phyloP scores from a whole-genome alignment of 92 coral and sea anemone species.

The Epizoanthus fatuus region DNA sequence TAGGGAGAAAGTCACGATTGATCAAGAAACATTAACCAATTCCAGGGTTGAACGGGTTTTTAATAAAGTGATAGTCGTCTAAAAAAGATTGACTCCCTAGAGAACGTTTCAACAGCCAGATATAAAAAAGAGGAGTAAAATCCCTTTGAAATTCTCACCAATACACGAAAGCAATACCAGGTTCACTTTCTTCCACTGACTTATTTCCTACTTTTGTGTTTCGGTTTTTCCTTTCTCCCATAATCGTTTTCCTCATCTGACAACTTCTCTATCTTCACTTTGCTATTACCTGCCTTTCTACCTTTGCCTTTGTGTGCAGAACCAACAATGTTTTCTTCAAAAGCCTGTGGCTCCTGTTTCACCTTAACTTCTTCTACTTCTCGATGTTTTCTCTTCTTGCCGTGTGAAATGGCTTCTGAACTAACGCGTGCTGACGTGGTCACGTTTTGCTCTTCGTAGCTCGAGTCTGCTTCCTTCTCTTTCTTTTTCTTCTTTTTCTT shows the following conservation, averaged over 20 bases:
- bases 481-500: not conserved
- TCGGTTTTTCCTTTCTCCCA: not conserved
- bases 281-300: not conserved
- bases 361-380: not conserved
- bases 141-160: too few species aligned
- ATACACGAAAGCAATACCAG: too few species aligned
- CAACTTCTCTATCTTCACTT: not conserved
- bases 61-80: too few species aligned
- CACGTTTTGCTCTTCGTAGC: not conserved
- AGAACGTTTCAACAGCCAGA: too few species aligned
- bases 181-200: too few species aligned
- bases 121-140: too few species aligned
- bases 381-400: constrained; percentile 5
- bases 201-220: constrained; percentile 1
- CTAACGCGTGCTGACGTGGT: not conserved
- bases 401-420: not conserved
- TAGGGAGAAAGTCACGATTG: too few species aligned
- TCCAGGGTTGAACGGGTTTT: too few species aligned
- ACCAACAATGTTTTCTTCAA: not conserved
- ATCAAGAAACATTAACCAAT: too few species aligned
- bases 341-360: not conserved
- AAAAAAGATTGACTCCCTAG: too few species aligned
- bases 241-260: not conserved
- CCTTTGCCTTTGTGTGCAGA: not conserved
- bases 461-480: not conserved